A percentile compares a stretch with the other conserved stretches of the same genome.
These are phyloP conservation scores for Oreochromis aureus DNA, from an alignment of 2,113 vertebrate species.

Conservation along the genomic window DNA sequence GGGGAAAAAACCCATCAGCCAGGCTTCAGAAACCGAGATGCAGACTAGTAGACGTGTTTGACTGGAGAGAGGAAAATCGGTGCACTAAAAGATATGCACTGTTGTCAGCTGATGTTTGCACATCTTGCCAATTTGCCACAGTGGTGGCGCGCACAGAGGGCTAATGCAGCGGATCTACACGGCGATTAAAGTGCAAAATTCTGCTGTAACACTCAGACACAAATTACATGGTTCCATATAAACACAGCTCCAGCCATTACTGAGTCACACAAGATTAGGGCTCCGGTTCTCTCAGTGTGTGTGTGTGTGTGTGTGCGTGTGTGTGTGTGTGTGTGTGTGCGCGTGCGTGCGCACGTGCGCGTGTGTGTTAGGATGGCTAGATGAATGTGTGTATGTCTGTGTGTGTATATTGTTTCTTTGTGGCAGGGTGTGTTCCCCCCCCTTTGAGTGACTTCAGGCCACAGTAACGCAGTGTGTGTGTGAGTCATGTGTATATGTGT, in stretches of 20 bases:
- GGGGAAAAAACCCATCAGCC: neutral
- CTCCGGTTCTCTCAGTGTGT: slow-evolving; percentile 7
- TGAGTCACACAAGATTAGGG: slow-evolving; percentile 52
- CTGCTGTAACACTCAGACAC: slow-evolving; percentile 6
- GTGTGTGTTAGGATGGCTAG: neutral
- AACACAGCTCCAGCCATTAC: slow-evolving; percentile 22
- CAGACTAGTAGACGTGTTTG: slow-evolving; percentile 33
- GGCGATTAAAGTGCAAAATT: neutral
- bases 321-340: neutral
- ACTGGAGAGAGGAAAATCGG: neutral
- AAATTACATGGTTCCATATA: slow-evolving; percentile 44
- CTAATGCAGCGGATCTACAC: neutral
- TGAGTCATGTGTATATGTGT: slow-evolving; percentile 28
- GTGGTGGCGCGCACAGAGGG: neutral
- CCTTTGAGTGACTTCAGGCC: slow-evolving; percentile 62
- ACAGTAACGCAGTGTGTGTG: slow-evolving; percentile 48
- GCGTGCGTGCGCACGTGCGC: neutral
- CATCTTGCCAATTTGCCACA: neutral
- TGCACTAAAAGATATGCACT: neutral
- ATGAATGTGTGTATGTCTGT: slow-evolving; percentile 1
- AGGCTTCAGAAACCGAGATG: slow-evolving; percentile 18
- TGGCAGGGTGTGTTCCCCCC: slow-evolving; percentile 56
- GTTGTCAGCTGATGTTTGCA: neutral
- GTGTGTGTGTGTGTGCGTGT: neutral
- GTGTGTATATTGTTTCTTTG: slow-evolving; percentile 47